phyloP scores from a whole-genome alignment of 1,140 invertebrate species.

The Papilio dardanus region DNA sequence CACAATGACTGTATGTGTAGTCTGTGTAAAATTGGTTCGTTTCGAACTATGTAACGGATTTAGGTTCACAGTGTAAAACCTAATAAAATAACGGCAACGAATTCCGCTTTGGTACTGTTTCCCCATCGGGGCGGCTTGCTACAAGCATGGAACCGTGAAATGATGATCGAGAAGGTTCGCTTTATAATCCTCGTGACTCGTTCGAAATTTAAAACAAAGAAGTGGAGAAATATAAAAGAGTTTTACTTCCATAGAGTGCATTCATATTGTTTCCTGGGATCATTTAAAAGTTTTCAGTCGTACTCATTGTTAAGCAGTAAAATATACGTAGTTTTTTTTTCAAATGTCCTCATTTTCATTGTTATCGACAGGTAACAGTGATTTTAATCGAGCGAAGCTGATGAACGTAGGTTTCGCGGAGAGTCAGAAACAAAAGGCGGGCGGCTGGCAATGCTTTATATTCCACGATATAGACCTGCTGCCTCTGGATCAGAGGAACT shows the following conservation, averaged over 20 bases:
- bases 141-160: not conserved
- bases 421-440: conserved; percentile 76
- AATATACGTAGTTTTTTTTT: conserved; percentile 31
- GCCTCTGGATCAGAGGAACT: conserved; percentile 95
- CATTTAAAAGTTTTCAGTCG: conserved; percentile 35
- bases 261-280: conserved; percentile 27
- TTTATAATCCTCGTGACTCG: not conserved
- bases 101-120: no score
- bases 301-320: conserved; percentile 19
- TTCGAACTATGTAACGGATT: not conserved
- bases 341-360: conserved; percentile 37
- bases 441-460: conserved; percentile 94
- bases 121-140: not conserved
- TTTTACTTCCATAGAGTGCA: conserved; percentile 22
- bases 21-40: not conserved
- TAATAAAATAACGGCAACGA: no score
- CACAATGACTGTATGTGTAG: not conserved
- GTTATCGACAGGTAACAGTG: conserved; percentile 57
- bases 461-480: conserved; percentile 98
- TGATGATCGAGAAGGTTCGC: not conserved
- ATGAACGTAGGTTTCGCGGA: conserved; percentile 98
- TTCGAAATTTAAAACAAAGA: not conserved
- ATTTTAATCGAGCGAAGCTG: conserved; percentile 95
- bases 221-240: not conserved
- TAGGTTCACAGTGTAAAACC: no score